A percentile compares a stretch with the other conserved stretches of the same genome.
phyloP scores from a whole-genome alignment of 2,888 invertebrate species.

The Agonopterix heracliana region DNA sequence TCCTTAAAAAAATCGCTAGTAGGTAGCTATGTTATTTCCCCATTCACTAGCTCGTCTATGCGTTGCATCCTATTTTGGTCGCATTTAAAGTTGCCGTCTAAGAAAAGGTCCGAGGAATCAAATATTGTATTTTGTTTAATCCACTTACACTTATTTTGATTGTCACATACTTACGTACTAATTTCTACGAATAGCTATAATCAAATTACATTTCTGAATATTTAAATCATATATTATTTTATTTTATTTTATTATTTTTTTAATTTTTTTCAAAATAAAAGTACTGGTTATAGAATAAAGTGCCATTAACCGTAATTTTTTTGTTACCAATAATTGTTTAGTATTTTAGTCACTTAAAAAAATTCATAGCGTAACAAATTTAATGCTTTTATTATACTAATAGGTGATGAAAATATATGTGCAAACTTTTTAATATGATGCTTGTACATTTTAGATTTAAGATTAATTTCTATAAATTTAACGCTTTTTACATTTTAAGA shows the following conservation, averaged over 20 bases:
- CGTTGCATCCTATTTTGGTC: too few species aligned
- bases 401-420: background rate
- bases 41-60: too few species aligned
- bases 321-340: conserved; percentile 15
- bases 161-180: background rate
- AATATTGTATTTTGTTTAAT: too few species aligned
- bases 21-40: too few species aligned
- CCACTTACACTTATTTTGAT: background rate
- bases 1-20: too few species aligned
- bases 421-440: background rate
- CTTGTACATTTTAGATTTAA: background rate
- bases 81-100: too few species aligned
- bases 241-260: background rate
- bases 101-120: too few species aligned
- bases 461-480: too few species aligned
- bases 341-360: conserved; percentile 4
- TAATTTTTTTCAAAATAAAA: background rate
- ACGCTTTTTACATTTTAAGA: too few species aligned
- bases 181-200: background rate
- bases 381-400: background rate
- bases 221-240: background rate
- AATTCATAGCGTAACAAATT: background rate
- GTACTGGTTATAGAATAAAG: background rate
- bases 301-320: background rate
- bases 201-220: background rate